A percentile compares a stretch with the other conserved stretches of the same genome.
phyloP scores from a whole-genome alignment of 1,140 invertebrate genomes.

The Hirudo medicinalis region DNA sequence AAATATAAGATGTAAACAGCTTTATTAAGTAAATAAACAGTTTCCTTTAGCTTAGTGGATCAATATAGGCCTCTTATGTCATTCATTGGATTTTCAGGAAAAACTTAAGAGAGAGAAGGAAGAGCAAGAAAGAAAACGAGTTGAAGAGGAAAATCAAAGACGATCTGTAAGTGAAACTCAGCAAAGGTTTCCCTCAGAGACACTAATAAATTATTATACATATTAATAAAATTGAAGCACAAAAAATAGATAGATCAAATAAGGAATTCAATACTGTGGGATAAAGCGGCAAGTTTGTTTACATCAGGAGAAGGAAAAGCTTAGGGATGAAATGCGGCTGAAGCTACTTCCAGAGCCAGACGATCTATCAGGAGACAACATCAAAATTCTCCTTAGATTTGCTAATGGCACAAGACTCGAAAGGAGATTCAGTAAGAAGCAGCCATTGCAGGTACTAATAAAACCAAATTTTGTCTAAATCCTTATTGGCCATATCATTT shows the following conservation, averaged over 20 bases:
- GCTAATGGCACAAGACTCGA: constrained; percentile 71
- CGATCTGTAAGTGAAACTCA: constrained; percentile 22
- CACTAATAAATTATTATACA: too few species aligned
- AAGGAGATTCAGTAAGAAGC: constrained; percentile 61
- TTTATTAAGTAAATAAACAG: too few species aligned
- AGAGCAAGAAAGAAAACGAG: constrained; percentile 47
- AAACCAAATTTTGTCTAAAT: too few species aligned
- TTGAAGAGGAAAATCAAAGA: constrained; percentile 26
- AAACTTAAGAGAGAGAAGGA: constrained; percentile 48
- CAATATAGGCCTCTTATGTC: too few species aligned
- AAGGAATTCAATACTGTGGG: too few species aligned
- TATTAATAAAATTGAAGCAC: too few species aligned
- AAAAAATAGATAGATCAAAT: too few species aligned
- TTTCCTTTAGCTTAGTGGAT: too few species aligned
- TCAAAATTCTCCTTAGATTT: constrained; percentile 75
- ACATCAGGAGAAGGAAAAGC: too few species aligned
- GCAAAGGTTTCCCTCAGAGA: constrained; percentile 23
- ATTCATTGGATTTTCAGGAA: too few species aligned
- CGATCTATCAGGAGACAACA: constrained; percentile 50
- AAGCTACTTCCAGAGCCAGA: constrained; percentile 63
- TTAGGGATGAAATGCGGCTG: constrained; percentile 55
- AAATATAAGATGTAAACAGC: too few species aligned
- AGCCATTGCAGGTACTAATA: constrained; percentile 49
- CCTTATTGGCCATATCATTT: background rate
- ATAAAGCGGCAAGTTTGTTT: constrained; percentile 20